Evolutionary conservation across 2,888 invertebrate genomes (phyloP).

Genomic region (Caprella mutica): DNA sequence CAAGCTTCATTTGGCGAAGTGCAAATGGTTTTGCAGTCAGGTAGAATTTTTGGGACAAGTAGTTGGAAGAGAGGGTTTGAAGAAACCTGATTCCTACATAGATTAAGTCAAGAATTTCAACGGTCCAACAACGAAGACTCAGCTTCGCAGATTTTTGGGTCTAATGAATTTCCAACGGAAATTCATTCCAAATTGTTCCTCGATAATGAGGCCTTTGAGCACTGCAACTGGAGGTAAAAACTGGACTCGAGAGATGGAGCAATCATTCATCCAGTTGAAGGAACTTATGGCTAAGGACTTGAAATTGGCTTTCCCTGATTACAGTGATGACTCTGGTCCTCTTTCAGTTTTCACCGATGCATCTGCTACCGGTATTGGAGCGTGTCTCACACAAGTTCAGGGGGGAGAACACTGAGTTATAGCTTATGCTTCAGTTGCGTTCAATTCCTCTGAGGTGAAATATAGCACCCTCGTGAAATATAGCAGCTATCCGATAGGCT

Average conservation of each 20-base stretch:
- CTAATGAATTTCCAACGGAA: background rate
- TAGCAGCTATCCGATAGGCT: conserved; percentile 1
- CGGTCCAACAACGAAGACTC: background rate
- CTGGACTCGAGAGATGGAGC: background rate
- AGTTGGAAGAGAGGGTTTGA: background rate
- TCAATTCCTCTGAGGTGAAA: background rate
- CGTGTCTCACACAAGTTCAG: background rate
- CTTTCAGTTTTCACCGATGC: background rate
- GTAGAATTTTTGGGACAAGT: background rate
- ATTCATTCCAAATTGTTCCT: background rate
- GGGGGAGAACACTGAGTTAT: background rate
- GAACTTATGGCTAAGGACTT: background rate
- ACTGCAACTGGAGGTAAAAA: background rate
- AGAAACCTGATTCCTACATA: background rate
- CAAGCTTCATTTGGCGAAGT: background rate
- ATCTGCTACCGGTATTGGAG: background rate
- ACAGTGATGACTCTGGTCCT: background rate
- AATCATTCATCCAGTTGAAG: background rate
- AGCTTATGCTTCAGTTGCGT: background rate
- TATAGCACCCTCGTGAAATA: background rate
- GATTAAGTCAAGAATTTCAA: background rate
- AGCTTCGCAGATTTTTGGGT: background rate
- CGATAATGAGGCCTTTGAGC: background rate
- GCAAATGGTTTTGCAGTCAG: background rate
- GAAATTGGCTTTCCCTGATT: background rate